A percentile compares a stretch with the other conserved stretches of the same genome.
These are phyloP conservation scores for Hyposoter didymator DNA, from an alignment of 2,888 invertebrate genomes.

Conservation along the genomic window DNA sequence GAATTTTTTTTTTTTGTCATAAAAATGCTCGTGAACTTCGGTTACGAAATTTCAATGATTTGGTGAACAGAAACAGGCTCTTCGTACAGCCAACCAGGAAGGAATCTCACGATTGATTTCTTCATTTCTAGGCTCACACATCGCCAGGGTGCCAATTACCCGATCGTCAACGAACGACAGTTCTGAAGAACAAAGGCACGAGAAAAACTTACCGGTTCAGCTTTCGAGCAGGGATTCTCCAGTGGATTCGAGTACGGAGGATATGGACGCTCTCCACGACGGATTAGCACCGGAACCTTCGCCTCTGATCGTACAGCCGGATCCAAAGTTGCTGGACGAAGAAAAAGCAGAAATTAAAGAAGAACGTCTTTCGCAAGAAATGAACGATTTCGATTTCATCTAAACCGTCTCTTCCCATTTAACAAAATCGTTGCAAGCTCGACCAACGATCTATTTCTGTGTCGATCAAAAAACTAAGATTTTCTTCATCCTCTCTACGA, in stretches of 20 bases:
- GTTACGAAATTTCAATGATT: neutral
- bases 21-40: too few species aligned
- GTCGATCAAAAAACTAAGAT: neutral
- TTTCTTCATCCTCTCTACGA: neutral
- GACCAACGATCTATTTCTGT: neutral
- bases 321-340: slow-evolving; percentile 7
- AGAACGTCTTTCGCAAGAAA: slow-evolving; percentile 25
- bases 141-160: slow-evolving; percentile 15
- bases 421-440: neutral
- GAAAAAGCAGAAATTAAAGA: slow-evolving; percentile 29
- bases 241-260: slow-evolving; percentile 18
- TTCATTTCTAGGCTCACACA: slow-evolving; percentile 50
- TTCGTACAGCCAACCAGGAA: neutral
- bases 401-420: slow-evolving; percentile 70
- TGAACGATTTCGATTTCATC: slow-evolving; percentile 47
- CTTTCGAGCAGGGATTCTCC: slow-evolving; percentile 27
- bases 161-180: slow-evolving; percentile 26
- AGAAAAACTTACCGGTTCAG: slow-evolving; percentile 17
- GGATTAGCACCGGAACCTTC: slow-evolving; percentile 21
- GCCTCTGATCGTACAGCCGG: slow-evolving; percentile 29
- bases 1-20: neutral
- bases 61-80: neutral
- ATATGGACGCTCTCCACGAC: neutral
- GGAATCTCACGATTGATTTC: neutral
- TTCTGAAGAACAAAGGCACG: slow-evolving; percentile 2